Percentiles rank a stretch among this genome's conserved stretches.
Conservation (phyloP, 1,140 invertebrate genomes). For the Aphidius gifuensis region DNA sequence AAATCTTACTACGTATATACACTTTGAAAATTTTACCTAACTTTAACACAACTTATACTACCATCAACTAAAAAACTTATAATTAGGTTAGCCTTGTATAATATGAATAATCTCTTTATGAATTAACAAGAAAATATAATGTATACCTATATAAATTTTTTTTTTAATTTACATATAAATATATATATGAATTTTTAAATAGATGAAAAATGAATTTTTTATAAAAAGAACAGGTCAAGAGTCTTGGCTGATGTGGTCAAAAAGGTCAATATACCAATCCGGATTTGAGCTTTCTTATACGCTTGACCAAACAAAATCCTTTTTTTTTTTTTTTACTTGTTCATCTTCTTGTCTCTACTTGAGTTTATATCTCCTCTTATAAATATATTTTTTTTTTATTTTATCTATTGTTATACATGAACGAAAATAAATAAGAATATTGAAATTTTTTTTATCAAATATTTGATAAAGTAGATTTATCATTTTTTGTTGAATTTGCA, state of each 20-base stretch:
- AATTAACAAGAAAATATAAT: not conserved
- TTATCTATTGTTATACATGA: too few species aligned
- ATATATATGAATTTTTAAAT: conserved; percentile 6
- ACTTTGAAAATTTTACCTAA: conserved; percentile 2
- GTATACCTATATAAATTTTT: too few species aligned
- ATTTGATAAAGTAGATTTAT: conserved; percentile 6
- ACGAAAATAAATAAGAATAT: too few species aligned
- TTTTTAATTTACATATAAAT: conserved; percentile 7
- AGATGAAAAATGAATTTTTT: not conserved
- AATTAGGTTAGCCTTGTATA: not conserved
- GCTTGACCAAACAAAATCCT: conserved; percentile 38
- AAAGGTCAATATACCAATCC: conserved; percentile 35
- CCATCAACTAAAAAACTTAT: too few species aligned
- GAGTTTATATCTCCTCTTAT: too few species aligned
- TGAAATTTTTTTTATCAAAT: not conserved
- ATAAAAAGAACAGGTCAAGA: conserved; percentile 12
- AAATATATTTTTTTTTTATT: too few species aligned
- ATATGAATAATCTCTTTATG: not conserved
- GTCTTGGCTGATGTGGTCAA: conserved; percentile 16
- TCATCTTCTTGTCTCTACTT: conserved; percentile 14
- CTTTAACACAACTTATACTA: not conserved
- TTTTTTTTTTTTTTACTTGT: not conserved
- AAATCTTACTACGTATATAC: conserved; percentile 7
- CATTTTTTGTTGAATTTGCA: not conserved
- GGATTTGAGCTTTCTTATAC: conserved; percentile 38